A percentile compares a stretch with the other conserved stretches of the same genome.
phyloP scores from a whole-genome alignment of 1,140 invertebrate genomes.

The Lasioglossum baleicum region DNA sequence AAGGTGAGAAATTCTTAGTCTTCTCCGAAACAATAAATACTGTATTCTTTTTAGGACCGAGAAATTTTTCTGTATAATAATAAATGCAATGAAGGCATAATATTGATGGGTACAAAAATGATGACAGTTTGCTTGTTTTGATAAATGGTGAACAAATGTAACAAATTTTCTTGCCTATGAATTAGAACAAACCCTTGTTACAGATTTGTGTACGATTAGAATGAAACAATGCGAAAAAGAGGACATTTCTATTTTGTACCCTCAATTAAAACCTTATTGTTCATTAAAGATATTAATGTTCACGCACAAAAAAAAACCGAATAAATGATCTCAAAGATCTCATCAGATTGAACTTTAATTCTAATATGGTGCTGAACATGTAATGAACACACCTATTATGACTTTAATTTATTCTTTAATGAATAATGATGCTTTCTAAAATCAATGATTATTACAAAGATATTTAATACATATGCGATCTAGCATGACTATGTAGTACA shows the following conservation, averaged over 20 bases:
- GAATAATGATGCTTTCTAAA: constrained; percentile 60
- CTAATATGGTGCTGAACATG: constrained; percentile 27
- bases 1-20: constrained; percentile 60
- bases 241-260: constrained; percentile 65
- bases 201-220: constrained; percentile 44
- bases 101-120: constrained; percentile 63
- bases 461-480: constrained; percentile 57
- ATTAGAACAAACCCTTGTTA: constrained; percentile 42
- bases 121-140: constrained; percentile 56
- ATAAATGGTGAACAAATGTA: constrained; percentile 32
- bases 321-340: constrained; percentile 49
- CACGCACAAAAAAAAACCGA: constrained; percentile 26
- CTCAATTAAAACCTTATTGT: constrained; percentile 57
- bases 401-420: constrained; percentile 60
- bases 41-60: constrained; percentile 65
- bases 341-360: constrained; percentile 37
- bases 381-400: constrained; percentile 31
- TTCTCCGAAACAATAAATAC: constrained; percentile 63
- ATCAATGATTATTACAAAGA: constrained; percentile 59
- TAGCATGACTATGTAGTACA: constrained; percentile 71
- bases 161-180: constrained; percentile 31
- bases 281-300: constrained; percentile 56
- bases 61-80: constrained; percentile 58
- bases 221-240: constrained; percentile 32
- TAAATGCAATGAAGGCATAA: constrained; percentile 54